phyloP scores from a whole-genome alignment of 2,888 invertebrate species.

The Osedax frankpressi region DNA sequence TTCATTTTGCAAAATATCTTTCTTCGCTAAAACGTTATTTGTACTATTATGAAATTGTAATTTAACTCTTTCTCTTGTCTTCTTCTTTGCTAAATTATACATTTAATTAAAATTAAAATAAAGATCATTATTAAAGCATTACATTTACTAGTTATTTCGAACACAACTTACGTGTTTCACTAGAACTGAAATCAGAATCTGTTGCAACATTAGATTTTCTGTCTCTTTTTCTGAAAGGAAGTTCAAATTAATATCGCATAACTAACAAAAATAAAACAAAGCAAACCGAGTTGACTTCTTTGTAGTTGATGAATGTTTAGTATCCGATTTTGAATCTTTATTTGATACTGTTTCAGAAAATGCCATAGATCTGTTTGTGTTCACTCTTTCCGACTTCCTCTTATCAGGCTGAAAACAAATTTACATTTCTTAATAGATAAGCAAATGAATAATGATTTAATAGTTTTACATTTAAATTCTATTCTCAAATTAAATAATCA shows the following conservation, averaged over 20 bases:
- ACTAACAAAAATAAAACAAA: not conserved
- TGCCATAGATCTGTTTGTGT: not conserved
- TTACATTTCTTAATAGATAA: too few species aligned
- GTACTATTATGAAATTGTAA: not conserved
- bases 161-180: not conserved
- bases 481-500: too few species aligned
- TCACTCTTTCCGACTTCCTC: not conserved
- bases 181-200: not conserved
- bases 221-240: not conserved
- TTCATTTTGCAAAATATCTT: slow-evolving; percentile 12
- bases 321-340: not conserved
- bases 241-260: not conserved
- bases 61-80: not conserved
- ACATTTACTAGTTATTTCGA: not conserved
- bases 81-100: not conserved
- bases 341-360: not conserved
- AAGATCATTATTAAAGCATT: not conserved
- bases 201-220: not conserved
- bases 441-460: too few species aligned
- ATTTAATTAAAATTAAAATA: not conserved
- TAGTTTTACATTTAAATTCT: too few species aligned
- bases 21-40: not conserved
- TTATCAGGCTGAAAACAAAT: too few species aligned
- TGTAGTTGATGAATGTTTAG: not conserved
- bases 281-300: too few species aligned